Evolutionary conservation across 2,797 vertebrate genomes (phyloP).

Genomic region (Rhabdophis nuchalis): DNA sequence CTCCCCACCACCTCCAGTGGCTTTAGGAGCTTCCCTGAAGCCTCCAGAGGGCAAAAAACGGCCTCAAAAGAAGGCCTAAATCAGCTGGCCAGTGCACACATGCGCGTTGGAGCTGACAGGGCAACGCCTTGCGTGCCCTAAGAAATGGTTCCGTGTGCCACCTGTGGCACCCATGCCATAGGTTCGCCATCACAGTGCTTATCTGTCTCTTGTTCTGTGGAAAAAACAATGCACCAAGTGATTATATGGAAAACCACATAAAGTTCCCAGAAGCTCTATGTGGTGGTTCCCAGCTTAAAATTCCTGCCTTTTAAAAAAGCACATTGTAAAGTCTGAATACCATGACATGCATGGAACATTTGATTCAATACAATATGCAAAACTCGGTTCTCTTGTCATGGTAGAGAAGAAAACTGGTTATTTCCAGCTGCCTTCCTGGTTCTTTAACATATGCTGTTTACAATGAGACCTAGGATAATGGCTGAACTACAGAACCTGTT

Average conservation of each 20-base stretch:
- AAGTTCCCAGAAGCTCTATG: slow-evolving; percentile 15
- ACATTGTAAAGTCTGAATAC: background rate
- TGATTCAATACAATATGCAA: background rate
- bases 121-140: too few relatives aligned
- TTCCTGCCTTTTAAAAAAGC: background rate
- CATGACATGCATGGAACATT: background rate
- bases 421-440: background rate
- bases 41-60: too few relatives aligned
- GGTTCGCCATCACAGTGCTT: too few relatives aligned
- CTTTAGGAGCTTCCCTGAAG: too few relatives aligned
- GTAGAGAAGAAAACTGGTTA: background rate
- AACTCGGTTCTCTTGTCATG: background rate
- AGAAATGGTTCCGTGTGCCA: too few relatives aligned
- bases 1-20: too few relatives aligned
- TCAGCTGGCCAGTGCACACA: too few relatives aligned
- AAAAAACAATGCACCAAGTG: background rate
- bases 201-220: background rate
- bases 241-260: background rate
- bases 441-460: background rate
- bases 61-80: too few relatives aligned
- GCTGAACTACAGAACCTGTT: background rate
- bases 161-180: too few relatives aligned
- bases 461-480: background rate
- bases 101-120: too few relatives aligned
- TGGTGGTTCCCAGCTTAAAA: slow-evolving; percentile 3